These are phyloP conservation scores for Sebastes hubbsi DNA, from an alignment of 2,797 vertebrate species.

Conservation along the genomic window DNA sequence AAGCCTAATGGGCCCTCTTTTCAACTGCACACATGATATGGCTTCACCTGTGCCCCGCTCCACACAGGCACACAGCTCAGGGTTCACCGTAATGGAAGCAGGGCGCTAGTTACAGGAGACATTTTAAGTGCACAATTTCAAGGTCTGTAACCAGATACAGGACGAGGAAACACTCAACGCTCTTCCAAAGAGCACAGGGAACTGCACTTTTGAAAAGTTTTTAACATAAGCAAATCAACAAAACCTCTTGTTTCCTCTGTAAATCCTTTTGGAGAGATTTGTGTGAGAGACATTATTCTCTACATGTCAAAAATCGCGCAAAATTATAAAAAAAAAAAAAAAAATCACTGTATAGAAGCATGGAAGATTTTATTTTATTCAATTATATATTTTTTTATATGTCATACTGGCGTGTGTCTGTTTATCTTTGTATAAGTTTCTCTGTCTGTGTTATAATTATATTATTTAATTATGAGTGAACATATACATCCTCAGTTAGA, in stretches of 20 bases:
- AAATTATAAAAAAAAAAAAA: no score
- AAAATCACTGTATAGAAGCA: not conserved
- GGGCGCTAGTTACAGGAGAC: slow-evolving; percentile 72
- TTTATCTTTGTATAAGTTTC: not conserved
- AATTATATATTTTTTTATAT: not conserved
- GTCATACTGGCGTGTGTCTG: not conserved
- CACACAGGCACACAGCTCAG: slow-evolving; percentile 38
- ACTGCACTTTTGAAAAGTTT: slow-evolving; percentile 12
- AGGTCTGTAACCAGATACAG: slow-evolving; percentile 70
- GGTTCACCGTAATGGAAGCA: slow-evolving; percentile 67
- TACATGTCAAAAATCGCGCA: not conserved
- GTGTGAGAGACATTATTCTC: not conserved
- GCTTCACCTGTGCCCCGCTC: slow-evolving; percentile 60
- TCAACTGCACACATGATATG: slow-evolving; percentile 57
- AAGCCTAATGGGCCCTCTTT: slow-evolving; percentile 67
- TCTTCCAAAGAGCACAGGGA: slow-evolving; percentile 32
- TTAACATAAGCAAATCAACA: slow-evolving; percentile 24
- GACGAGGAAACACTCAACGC: slow-evolving; percentile 36
- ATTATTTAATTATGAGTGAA: not conserved
- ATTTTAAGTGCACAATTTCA: slow-evolving; percentile 77
- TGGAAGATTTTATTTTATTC: not conserved
- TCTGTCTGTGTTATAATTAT: not conserved
- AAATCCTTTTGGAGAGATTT: slow-evolving; percentile 16
- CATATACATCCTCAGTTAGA: slow-evolving; percentile 4
- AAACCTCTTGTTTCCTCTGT: not conserved